These are phyloP conservation scores for Gnathonemus longibarbis DNA, from an alignment of 2,113 vertebrate genomes.

Conservation along the genomic window DNA sequence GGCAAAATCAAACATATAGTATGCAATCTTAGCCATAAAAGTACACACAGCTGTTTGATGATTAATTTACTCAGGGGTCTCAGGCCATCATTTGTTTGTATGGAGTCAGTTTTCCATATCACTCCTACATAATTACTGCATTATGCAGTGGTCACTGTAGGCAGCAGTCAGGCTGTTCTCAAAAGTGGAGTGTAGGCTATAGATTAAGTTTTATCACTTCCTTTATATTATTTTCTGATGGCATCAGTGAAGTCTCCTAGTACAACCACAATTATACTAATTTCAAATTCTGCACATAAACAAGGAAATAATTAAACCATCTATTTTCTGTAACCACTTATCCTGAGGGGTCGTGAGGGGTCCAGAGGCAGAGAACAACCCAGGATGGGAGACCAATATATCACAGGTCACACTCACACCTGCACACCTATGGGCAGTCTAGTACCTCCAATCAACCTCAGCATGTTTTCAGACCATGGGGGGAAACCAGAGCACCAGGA, in stretches of 20 bases:
- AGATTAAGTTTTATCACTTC: neutral
- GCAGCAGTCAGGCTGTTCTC: neutral
- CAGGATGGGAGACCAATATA: neutral
- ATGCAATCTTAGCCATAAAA: neutral
- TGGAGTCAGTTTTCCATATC: neutral
- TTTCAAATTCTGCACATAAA: neutral
- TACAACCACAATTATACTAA: neutral
- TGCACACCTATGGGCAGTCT: neutral
- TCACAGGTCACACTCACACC: neutral
- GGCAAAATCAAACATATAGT: neutral
- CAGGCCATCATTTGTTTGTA: neutral
- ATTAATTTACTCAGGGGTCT: neutral
- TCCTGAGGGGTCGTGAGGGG: neutral
- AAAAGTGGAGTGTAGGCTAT: neutral
- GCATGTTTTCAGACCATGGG: neutral
- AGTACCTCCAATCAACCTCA: neutral
- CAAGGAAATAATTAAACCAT: neutral
- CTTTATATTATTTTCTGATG: neutral
- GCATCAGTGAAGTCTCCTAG: neutral
- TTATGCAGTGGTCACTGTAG: neutral
- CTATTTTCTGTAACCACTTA: neutral
- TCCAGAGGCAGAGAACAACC: neutral
- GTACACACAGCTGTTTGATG: conserved; percentile 9
- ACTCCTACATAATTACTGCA: neutral
- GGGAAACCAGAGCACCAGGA: neutral